Evolutionary conservation across 2,888 invertebrate genomes (phyloP), one percentile per base, ranked within the genome.

Genomic region (Polymixis flavicincta): DNA sequence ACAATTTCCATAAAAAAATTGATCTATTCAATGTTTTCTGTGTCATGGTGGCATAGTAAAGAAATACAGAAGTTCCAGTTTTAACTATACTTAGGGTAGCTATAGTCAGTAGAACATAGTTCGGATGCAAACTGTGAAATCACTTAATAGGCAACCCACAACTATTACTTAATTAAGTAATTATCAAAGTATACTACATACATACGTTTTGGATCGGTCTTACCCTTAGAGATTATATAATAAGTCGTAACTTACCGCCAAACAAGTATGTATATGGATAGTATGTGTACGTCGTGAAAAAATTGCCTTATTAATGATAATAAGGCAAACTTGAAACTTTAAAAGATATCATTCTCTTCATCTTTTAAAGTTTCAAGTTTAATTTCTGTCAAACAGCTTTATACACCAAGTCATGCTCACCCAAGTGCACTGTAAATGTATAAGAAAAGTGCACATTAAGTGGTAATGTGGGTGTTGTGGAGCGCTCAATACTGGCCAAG

Each of bases 391-490:
- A 14, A 48, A 17, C 7, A 37, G 6, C 37, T 66, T 45, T 22
- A 54, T 59, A 54, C n/a, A 59, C 19, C 37, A 4, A 52, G 72
- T 64, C 63, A 55, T 17, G 54, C 17, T 71, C 52, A 50, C 54
- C 22, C 60, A 80, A 85, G 55, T 86, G 84, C 80, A 78, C 63
- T 63, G 28, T 76, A 61, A 78, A 87, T 71, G 74, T 78, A 67
- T 67, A 68, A 77, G 73, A 72, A 68, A 80, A 84, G 71, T 79
- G 80, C 73, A 80, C 80, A 84, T 85, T 82, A 84, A 75, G 74
- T 63, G 42, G 57, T 80, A 82, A 85, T 79, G 70, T 69, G 37
- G 52, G 61, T 68, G 76, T 72, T 45, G 75, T 48, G 74, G 69
- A 52, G 37, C 54, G 78, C 79, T 65, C n/a, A 22, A 19, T 11